Conservation (phyloP, 2,888 invertebrate species). For the Cosmorhoe ocellata region DNA sequence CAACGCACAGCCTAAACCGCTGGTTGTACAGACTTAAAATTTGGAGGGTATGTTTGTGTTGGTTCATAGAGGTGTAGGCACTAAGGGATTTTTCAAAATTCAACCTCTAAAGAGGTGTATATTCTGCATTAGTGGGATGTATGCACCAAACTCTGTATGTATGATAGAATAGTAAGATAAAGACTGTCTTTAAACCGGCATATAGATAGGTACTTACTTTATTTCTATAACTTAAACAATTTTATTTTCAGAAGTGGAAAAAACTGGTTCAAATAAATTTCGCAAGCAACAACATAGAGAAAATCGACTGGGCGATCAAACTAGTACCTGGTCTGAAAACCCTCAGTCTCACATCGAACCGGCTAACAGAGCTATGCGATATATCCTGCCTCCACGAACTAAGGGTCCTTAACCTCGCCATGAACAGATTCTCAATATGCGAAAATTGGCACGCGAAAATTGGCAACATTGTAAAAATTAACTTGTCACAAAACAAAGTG, state of each 20-base stretch:
- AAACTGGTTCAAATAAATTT: conserved; percentile 88
- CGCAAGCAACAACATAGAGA: conserved; percentile 88
- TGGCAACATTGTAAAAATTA: conserved; percentile 93
- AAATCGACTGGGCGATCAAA: conserved; percentile 91
- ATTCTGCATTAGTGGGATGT: too few relatives aligned
- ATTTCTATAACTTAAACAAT: too few relatives aligned
- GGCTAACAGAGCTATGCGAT: conserved; percentile 87
- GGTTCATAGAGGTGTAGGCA: too few relatives aligned
- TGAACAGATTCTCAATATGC: conserved; percentile 88
- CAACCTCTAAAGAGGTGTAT: too few relatives aligned
- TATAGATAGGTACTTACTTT: too few relatives aligned
- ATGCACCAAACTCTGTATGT: too few relatives aligned
- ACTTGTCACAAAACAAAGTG: conserved; percentile 93
- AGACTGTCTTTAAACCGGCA: too few relatives aligned
- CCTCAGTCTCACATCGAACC: conserved; percentile 90
- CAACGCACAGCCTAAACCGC: too few relatives aligned
- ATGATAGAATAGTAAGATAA: too few relatives aligned
- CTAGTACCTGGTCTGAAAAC: conserved; percentile 87
- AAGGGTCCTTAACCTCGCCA: conserved; percentile 88
- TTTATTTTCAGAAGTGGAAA: conserved; percentile 84
- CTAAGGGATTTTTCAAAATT: too few relatives aligned
- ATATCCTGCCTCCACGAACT: conserved; percentile 90
- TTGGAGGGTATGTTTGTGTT: too few relatives aligned
- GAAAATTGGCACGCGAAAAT: conserved; percentile 92
- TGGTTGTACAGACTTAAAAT: too few relatives aligned